Evolutionary conservation across 2,888 invertebrate genomes (phyloP), one percentile per base, ranked within the genome.

Genomic region (Acronicta psi): DNA sequence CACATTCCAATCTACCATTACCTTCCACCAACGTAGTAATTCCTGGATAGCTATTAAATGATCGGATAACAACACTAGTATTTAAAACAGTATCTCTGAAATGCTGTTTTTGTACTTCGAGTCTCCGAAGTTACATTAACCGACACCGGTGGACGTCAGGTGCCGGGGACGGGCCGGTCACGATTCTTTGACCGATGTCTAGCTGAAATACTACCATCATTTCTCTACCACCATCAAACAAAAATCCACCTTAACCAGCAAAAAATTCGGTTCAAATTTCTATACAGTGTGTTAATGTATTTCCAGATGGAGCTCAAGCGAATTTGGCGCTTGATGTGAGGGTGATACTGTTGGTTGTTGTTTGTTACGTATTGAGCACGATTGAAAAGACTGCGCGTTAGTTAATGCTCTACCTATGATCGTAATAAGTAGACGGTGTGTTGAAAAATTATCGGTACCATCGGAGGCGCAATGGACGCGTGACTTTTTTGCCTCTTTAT

Each of bases 351-450:
- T 78, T 45, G 42, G 6, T 76, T 81, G 80, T 88, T 0, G 37
- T 59, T 60, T 9, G 2, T 0, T n/a, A 4, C 8, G 0, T 16
- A 2, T 36, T 42, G n/a, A 41, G 66, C 75, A 77, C 77, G 78
- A 80, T 82, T 81, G 84, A 84, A 86, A 85, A 87, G 45, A 85
- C 87, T 82, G 66, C 80, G 84, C 87, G 89, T 90, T 90, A 87
- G 91, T 91, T 93, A 91, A 92, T 92, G 90, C 86, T 89, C 87
- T 89, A 90, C 86, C 91, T 93, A 92, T 90, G 93, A 92, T 92
- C 89, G 92, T 92, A 93, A 93, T 94, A 93, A 93, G 94, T 92
- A 92, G 93, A 93, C 88, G 92, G 92, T 92, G 92, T 92, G 94
- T 93, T 93, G 93, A 94, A 93, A 93, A 94, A 94, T 93, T 93